A percentile compares a stretch with the other conserved stretches of the same genome.
phyloP scores from a whole-genome alignment of 2,888 invertebrate genomes.

The Acanthosepion pharaonis region DNA sequence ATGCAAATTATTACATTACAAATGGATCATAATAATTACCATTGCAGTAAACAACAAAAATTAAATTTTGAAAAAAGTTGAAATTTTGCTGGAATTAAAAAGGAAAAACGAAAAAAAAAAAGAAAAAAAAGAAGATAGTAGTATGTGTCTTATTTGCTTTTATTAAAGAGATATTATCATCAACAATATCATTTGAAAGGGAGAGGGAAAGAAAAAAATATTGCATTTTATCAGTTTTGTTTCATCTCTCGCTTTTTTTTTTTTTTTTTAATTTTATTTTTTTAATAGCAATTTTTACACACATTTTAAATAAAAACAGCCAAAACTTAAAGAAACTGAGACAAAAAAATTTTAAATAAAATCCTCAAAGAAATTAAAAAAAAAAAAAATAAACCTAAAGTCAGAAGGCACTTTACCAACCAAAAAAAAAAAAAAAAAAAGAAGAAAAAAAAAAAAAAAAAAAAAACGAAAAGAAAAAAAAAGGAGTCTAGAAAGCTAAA shows the following conservation, averaged over 20 bases:
- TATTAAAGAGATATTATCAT: neutral
- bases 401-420: conserved; percentile 25
- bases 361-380: neutral
- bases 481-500: neutral
- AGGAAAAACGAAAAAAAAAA: neutral
- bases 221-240: too few species aligned
- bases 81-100: conserved; percentile 1
- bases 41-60: neutral
- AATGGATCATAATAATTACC: neutral
- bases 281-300: neutral
- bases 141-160: neutral
- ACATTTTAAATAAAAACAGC: neutral
- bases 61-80: neutral
- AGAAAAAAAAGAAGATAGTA: too few species aligned
- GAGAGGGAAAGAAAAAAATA: neutral
- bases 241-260: too few species aligned
- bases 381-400: neutral
- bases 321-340: neutral
- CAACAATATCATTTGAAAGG: neutral
- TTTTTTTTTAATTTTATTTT: neutral
- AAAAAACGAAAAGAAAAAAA: too few species aligned
- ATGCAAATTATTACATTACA: conserved; percentile 1
- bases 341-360: neutral
- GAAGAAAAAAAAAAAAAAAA: too few species aligned
- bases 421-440: neutral